Percentiles rank a stretch among this genome's conserved stretches.
Evolutionary conservation across 2,888 invertebrate genomes (phyloP).

Genomic region (Micoletzkya japonica): DNA sequence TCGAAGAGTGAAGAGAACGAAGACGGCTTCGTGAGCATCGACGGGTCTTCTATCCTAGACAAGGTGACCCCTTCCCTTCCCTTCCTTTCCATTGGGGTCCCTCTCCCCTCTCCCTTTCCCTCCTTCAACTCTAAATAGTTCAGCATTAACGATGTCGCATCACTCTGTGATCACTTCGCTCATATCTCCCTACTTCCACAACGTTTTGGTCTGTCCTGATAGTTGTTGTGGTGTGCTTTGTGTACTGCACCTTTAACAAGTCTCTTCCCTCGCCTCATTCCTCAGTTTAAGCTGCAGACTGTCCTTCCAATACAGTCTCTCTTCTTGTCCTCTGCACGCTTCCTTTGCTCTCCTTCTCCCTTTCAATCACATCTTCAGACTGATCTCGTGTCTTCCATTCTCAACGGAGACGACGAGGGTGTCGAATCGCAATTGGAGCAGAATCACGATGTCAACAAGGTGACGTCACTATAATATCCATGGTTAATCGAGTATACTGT

Average conservation of each 20-base stretch:
- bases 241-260: not conserved
- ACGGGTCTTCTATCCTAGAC: not conserved
- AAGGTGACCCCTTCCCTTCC: not conserved
- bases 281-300: constrained; percentile 9
- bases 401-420: not conserved
- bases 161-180: constrained; percentile 27
- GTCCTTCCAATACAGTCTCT: constrained; percentile 2
- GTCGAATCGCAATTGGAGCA: constrained; percentile 5
- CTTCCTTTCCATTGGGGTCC: not conserved
- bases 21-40: not conserved
- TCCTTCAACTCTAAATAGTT: not conserved
- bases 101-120: not conserved
- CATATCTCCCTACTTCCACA: constrained; percentile 28
- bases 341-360: not conserved
- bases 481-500: not conserved
- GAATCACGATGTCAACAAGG: constrained; percentile 25
- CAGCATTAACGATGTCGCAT: constrained; percentile 2
- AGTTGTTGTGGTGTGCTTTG: not conserved
- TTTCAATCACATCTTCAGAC: constrained; percentile 1
- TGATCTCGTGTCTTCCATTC: constrained; percentile 26
- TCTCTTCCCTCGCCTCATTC: not conserved
- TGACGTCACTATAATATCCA: not conserved
- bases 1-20: not conserved
- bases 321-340: not conserved
- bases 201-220: constrained; percentile 25